Conservation (phyloP, 2,797 vertebrate genomes). For the Podarcis siculus region DNA sequence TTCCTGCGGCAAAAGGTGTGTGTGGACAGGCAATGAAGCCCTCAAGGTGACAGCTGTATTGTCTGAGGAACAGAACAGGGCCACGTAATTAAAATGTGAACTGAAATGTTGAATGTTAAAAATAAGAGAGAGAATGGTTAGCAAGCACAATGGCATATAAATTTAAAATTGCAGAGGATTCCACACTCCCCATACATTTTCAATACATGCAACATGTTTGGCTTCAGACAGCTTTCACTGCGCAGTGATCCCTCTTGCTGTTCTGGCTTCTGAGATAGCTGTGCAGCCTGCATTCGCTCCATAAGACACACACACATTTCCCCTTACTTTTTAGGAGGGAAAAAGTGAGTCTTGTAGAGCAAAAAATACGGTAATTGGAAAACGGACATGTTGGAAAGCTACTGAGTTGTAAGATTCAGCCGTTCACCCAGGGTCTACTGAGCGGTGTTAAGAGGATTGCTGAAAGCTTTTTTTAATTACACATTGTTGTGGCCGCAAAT, state of each 20-base stretch:
- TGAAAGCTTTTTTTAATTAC: neutral
- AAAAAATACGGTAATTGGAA: too few species aligned
- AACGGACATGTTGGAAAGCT: neutral
- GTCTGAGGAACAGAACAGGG: neutral
- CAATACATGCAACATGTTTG: neutral
- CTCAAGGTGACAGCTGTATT: neutral
- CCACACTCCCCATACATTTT: neutral
- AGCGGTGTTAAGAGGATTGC: neutral
- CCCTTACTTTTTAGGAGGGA: too few species aligned
- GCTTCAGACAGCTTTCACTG: neutral
- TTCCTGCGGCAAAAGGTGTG: fast-evolving
- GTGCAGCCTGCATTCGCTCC: too few species aligned
- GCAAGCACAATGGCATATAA: neutral
- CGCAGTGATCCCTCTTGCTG: too few species aligned
- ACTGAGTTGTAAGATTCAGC: neutral
- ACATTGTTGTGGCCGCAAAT: neutral
- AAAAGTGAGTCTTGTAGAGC: too few species aligned
- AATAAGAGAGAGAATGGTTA: neutral
- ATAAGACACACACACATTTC: too few species aligned
- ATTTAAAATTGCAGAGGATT: neutral
- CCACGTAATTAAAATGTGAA: constrained; percentile 6
- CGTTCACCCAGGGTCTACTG: neutral
- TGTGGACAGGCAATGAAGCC: constrained; percentile 33
- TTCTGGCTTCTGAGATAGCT: too few species aligned
- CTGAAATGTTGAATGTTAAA: neutral